A percentile compares a stretch with the other conserved stretches of the same genome.
phyloP scores from a whole-genome alignment of 2,888 invertebrate species.

The Chymomyza amoena region DNA sequence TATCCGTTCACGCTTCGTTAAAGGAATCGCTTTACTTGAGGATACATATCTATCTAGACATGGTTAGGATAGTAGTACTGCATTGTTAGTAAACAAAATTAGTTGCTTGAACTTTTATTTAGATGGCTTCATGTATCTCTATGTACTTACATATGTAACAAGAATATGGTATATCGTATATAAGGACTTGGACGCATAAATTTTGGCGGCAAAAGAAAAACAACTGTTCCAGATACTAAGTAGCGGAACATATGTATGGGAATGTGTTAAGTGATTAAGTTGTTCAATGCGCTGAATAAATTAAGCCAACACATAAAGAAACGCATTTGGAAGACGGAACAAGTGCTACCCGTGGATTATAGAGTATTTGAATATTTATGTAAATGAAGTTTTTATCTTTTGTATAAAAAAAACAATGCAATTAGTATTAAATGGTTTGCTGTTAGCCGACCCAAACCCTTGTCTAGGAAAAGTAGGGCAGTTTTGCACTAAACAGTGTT shows the following conservation, averaged over 20 bases:
- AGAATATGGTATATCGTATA: background rate
- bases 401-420: background rate
- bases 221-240: background rate
- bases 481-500: no score
- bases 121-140: background rate
- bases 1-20: conserved; percentile 52
- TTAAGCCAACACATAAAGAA: background rate
- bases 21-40: conserved; percentile 31
- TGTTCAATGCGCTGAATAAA: background rate
- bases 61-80: background rate
- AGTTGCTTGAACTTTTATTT: conserved; percentile 13
- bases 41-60: background rate
- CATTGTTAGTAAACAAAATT: conserved; percentile 30
- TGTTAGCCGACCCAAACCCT: no score
- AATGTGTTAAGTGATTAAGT: background rate
- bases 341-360: background rate
- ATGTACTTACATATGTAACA: background rate
- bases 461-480: no score
- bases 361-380: background rate
- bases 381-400: background rate
- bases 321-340: background rate
- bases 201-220: background rate
- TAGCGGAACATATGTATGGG: background rate
- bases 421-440: background rate
- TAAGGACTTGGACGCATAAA: background rate